A percentile compares a stretch with the other conserved stretches of the same genome.
phyloP scores from a whole-genome alignment of 2,113 vertebrate species.

The Megaceryle torquata region DNA sequence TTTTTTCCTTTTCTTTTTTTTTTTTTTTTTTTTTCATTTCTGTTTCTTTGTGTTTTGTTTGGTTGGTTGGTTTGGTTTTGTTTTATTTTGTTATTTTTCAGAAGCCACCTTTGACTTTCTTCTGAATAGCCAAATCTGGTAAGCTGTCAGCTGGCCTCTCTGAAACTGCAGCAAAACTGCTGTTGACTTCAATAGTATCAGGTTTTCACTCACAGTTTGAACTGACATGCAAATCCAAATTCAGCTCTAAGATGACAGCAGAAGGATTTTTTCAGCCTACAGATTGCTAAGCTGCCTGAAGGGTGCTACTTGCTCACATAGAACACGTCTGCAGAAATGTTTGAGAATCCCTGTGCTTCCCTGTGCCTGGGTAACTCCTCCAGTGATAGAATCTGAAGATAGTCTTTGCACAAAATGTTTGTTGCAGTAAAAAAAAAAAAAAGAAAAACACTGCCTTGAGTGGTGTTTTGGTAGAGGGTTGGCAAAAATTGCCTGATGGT shows the following conservation, averaged over 20 bases:
- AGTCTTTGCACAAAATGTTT: not conserved
- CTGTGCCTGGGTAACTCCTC: not conserved
- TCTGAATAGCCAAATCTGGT: rapidly evolving
- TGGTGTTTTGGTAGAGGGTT: not conserved
- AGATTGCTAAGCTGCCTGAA: not conserved
- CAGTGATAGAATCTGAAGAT: not conserved
- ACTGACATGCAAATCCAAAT: not conserved
- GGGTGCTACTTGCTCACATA: not conserved
- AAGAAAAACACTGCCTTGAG: not conserved
- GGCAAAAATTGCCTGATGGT: not conserved
- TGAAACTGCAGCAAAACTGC: not conserved
- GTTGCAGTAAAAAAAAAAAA: not conserved
- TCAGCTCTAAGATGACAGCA: not conserved
- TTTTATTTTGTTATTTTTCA: not conserved
- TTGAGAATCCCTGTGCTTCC: rapidly evolving
- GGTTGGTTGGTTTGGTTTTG: not conserved
- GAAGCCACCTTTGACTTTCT: not conserved
- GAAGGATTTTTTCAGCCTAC: not conserved
- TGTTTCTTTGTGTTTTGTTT: too few species aligned
- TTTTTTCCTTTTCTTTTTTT: too few species aligned
- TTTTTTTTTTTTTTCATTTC: too few species aligned
- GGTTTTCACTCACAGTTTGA: not conserved
- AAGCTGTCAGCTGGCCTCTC: not conserved
- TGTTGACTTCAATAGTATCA: not conserved
- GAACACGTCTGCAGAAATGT: not conserved